phyloP scores from a whole-genome alignment of 37 sponge, comb jelly and placozoan genomes.

The Haliclona indistincta region DNA sequence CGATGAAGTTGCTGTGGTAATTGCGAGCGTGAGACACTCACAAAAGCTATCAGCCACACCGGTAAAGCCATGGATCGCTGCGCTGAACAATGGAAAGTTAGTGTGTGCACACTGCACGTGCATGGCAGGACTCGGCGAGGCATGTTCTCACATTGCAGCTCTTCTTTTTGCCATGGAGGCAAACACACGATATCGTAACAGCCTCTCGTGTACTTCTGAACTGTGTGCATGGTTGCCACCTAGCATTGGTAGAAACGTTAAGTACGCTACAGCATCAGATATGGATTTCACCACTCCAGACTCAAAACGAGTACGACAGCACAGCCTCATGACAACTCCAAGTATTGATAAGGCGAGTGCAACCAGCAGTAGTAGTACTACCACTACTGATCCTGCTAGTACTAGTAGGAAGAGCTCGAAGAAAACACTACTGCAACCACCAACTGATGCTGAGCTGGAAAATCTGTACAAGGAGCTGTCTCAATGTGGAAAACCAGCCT shows the following conservation, averaged over 20 bases:
- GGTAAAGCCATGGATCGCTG: conserved; percentile 51
- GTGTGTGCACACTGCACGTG: conserved; percentile 59
- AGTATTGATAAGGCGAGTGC: neutral
- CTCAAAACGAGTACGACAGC: neutral
- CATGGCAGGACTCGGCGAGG: conserved; percentile 67
- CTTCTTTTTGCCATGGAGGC: conserved; percentile 43
- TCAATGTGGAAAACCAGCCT: conserved; percentile 28
- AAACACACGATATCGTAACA: conserved; percentile 23
- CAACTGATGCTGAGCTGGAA: conserved; percentile 25
- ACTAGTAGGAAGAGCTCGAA: no score
- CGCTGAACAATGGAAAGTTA: conserved; percentile 18
- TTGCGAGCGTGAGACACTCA: conserved; percentile 39
- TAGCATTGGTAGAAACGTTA: conserved; percentile 21
- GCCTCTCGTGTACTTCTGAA: conserved; percentile 27
- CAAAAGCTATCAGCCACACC: conserved; percentile 29
- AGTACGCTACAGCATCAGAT: conserved; percentile 33
- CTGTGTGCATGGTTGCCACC: conserved; percentile 55
- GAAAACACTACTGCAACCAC: no score
- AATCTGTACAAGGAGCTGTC: conserved; percentile 18
- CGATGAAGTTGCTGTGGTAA: no score
- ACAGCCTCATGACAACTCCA: neutral
- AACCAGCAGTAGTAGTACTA: neutral
- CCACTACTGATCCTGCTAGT: neutral
- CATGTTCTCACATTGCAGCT: conserved; percentile 69
- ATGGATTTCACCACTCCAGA: conserved; percentile 50